These are phyloP conservation scores for Garrulus glandarius DNA, from an alignment of 2,797 vertebrate species.

Conservation along the genomic window DNA sequence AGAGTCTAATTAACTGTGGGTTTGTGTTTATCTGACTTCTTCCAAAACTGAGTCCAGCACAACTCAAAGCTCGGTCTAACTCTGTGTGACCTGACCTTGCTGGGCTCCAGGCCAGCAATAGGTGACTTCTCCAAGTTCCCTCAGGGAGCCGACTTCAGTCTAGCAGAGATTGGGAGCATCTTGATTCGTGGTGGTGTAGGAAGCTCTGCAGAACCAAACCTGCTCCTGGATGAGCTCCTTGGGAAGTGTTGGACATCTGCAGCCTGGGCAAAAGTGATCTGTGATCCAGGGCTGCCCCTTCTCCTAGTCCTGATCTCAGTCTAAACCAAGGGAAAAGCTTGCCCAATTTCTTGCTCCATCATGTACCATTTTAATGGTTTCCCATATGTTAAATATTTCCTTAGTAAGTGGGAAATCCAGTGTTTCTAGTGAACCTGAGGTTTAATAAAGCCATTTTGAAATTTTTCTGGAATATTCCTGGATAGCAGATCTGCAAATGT, in stretches of 20 bases:
- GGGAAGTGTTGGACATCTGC: background rate
- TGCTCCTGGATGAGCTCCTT: background rate
- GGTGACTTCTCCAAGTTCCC: background rate
- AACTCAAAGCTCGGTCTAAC: background rate
- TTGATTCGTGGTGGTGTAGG: rapidly evolving
- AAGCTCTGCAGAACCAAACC: background rate
- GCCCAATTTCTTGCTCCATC: background rate
- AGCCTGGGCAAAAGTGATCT: background rate
- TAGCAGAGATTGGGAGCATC: background rate
- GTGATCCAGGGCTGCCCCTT: background rate
- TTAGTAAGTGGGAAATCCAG: background rate
- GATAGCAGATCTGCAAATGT: background rate
- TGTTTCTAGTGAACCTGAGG: background rate
- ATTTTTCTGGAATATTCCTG: background rate
- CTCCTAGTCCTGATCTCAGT: background rate
- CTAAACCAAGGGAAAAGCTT: background rate
- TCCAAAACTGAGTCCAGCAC: background rate
- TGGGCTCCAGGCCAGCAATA: background rate
- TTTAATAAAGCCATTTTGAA: background rate
- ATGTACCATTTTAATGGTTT: background rate
- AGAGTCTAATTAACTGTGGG: background rate
- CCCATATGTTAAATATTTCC: constrained; percentile 1
- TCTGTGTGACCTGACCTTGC: background rate
- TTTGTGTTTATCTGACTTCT: background rate
- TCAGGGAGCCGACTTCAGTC: background rate